A percentile compares a stretch with the other conserved stretches of the same genome.
Conservation (phyloP, 2,797 vertebrate genomes). For the Sebastes minor region DNA sequence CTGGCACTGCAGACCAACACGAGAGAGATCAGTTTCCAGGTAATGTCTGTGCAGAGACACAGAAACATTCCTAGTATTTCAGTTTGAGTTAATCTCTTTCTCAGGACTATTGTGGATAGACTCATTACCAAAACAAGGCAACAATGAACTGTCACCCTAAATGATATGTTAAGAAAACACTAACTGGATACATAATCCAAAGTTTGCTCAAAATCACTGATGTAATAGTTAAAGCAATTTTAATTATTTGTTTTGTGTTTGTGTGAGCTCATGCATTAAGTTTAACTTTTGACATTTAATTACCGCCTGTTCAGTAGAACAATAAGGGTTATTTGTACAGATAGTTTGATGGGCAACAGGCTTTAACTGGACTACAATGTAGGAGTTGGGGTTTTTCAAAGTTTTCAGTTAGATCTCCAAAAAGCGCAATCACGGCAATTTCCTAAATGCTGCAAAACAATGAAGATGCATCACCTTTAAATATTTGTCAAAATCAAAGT, state of each 20-base stretch:
- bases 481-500: background rate
- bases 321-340: background rate
- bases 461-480: background rate
- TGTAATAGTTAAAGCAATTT: background rate
- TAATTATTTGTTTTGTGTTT: background rate
- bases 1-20: conserved; percentile 14
- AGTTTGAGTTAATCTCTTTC: background rate
- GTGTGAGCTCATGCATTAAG: background rate
- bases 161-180: background rate
- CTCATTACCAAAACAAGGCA: background rate
- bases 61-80: background rate
- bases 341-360: background rate
- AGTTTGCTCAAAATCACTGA: background rate
- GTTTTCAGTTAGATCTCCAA: background rate
- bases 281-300: background rate
- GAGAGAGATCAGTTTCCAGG: conserved; percentile 3
- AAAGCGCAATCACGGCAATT: background rate
- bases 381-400: background rate
- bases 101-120: background rate
- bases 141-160: background rate
- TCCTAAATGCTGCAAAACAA: background rate
- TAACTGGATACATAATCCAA: background rate
- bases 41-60: conserved; percentile 3
- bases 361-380: background rate
- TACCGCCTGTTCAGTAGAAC: background rate